Base-by-base conservation (phyloP, 2,797 vertebrate species). In the Cynodonichthys magdalenae region DNA sequence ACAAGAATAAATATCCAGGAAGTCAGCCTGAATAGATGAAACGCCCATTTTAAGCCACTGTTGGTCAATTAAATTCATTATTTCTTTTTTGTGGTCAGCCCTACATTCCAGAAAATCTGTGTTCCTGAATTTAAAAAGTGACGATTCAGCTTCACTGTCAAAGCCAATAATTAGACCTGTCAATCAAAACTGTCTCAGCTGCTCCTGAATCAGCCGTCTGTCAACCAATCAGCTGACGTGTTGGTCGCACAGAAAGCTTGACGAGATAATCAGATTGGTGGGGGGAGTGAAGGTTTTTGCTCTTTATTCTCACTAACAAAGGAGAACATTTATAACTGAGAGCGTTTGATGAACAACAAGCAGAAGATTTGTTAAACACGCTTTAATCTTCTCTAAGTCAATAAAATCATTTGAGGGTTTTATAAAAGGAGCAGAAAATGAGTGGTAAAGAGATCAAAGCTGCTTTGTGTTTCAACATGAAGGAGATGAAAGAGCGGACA, bases 191-290 rank as follows among this genome's bases (percentile, higher is more conserved):
- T 18, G 56, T 0, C 4, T 82, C 71, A 63, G 60, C 62, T 47
- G 44, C 27, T 49, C 75, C 75, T 72, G 76, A 80, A 47, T 87
- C 79, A 59, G 82, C 81, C 0, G 49, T 42, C 64, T 39, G 68
- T 70, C 77, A 49, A 17, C 69, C 75, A 74, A 55, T 73, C 70
- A 61, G 36, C 57, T 6, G 29, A 55, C 50, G 46, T 53, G 69
- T 64, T 2, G 24, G 24, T 24, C 24, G 24, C 58, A 73, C 71
- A 63, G 66, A 18, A 57, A 34, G 29, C 18, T 41, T 47, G 76
- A 79, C 79, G 51, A 77, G 64, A 56, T 34, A 68, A 53, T 49
- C 14, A 14, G 5, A 20, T 24, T 7, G n/a, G n/a, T 41, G 19
- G 18, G 15, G 39, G 36, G 57, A 53, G 0, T 14, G 19, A 2